Conservation (phyloP, 1,140 invertebrate genomes). For the Aphelinus certus region DNA sequence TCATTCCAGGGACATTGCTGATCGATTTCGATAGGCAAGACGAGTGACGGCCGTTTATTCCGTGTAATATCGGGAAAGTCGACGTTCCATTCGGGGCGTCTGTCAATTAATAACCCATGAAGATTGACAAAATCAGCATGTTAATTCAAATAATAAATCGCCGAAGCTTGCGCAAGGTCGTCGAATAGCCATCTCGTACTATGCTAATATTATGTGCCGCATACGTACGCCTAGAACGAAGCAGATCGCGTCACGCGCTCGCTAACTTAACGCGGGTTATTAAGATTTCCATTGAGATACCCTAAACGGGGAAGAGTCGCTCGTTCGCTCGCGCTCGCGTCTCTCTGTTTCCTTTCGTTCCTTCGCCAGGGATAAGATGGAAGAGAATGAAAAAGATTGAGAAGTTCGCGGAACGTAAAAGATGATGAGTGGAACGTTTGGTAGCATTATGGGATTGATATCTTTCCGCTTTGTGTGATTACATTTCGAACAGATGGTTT, state of each 20-base stretch:
- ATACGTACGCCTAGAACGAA: not conserved
- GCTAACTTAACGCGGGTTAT: slow-evolving; percentile 29
- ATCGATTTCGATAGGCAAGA: no score
- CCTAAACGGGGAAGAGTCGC: slow-evolving; percentile 20
- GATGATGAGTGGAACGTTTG: no score
- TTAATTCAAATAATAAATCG: slow-evolving; percentile 34
- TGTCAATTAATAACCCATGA: slow-evolving; percentile 21
- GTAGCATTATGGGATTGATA: no score
- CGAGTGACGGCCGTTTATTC: no score
- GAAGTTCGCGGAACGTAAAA: not conserved
- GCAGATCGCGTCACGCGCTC: not conserved
- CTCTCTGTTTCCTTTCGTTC: not conserved
- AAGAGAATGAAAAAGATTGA: slow-evolving; percentile 4
- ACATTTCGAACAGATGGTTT: no score
- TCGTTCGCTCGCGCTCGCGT: not conserved
- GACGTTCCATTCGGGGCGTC: not conserved
- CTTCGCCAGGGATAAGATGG: not conserved
- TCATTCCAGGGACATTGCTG: no score
- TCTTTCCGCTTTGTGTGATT: no score
- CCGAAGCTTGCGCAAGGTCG: not conserved
- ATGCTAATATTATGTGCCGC: slow-evolving; percentile 35
- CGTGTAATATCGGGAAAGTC: no score
- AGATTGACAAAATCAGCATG: slow-evolving; percentile 40
- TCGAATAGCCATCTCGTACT: slow-evolving; percentile 25
- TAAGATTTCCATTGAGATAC: slow-evolving; percentile 39